Evolutionary conservation across 2,113 vertebrate genomes (phyloP).

Genomic region (Oreochromis spilurus): DNA sequence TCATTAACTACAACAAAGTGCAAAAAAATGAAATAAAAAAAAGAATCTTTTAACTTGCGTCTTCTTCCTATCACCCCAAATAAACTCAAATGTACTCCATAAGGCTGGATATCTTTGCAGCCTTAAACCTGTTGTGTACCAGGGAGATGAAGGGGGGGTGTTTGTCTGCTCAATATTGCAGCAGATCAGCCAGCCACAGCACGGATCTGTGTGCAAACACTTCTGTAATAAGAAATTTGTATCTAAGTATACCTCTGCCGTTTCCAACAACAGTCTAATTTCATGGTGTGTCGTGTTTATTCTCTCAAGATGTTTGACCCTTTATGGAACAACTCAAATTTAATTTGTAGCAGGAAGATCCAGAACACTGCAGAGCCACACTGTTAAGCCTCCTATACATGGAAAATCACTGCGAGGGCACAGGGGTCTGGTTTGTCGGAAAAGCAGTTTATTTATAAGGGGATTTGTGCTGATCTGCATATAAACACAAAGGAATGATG

Average conservation of each 20-base stretch:
- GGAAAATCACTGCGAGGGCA: constrained; percentile 31
- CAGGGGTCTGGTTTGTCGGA: constrained; percentile 53
- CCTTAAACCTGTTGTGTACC: constrained; percentile 21
- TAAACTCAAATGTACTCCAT: not conserved
- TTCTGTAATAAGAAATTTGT: constrained; percentile 67
- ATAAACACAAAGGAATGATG: constrained; percentile 35
- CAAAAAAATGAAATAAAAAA: not conserved
- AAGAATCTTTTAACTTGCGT: not conserved
- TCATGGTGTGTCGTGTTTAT: constrained; percentile 74
- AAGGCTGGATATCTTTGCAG: constrained; percentile 18
- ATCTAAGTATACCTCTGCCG: constrained; percentile 58
- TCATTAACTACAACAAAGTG: not conserved
- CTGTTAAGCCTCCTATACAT: constrained; percentile 49
- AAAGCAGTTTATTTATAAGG: constrained; percentile 61
- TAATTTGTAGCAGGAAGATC: constrained; percentile 66
- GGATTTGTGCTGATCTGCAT: constrained; percentile 56
- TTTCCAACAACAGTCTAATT: constrained; percentile 70
- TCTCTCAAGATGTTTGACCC: constrained; percentile 70
- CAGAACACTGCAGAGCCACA: constrained; percentile 41
- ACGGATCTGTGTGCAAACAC: constrained; percentile 53
- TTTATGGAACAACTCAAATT: constrained; percentile 73
- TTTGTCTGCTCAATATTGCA: constrained; percentile 48
- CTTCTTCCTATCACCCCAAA: not conserved
- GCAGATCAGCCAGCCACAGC: constrained; percentile 48
- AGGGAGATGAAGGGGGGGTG: constrained; percentile 11